Percentiles rank a stretch among this genome's conserved stretches.
Evolutionary conservation across 2,113 vertebrate species (phyloP).

Genomic region (Notothenia rossii): DNA sequence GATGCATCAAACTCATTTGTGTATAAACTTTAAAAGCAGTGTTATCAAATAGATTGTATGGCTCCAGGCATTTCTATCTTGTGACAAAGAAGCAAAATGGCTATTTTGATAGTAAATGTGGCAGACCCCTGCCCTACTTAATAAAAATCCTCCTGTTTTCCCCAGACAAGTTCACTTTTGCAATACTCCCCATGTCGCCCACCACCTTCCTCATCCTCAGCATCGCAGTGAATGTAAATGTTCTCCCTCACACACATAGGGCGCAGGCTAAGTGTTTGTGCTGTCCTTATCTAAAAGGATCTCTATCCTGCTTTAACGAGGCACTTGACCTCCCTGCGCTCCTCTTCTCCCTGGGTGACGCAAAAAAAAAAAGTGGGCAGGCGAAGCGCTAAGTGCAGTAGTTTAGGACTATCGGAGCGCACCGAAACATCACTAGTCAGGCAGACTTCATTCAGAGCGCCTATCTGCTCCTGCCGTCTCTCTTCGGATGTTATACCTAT

Average conservation of each 20-base stretch:
- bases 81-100: too few relatives aligned
- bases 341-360: constrained; percentile 78
- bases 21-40: too few relatives aligned
- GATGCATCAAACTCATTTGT: too few relatives aligned
- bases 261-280: constrained; percentile 59
- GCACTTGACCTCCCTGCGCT: constrained; percentile 77
- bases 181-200: background rate
- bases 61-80: too few relatives aligned
- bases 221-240: constrained; percentile 7
- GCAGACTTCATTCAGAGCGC: constrained; percentile 64
- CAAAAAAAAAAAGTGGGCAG: constrained; percentile 82
- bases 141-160: background rate
- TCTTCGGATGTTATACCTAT: constrained; percentile 65
- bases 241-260: constrained; percentile 43
- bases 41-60: too few relatives aligned
- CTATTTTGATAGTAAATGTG: too few relatives aligned
- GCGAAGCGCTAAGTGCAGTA: constrained; percentile 79
- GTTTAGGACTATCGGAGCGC: constrained; percentile 77
- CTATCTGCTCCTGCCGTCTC: constrained; percentile 46
- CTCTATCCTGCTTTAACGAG: constrained; percentile 71
- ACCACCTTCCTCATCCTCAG: constrained; percentile 20
- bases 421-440: constrained; percentile 70
- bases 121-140: too few relatives aligned
- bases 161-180: background rate
- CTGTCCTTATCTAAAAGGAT: constrained; percentile 71